Base-by-base conservation (phyloP, 1,140 invertebrate genomes). In the Drosophila pachea region DNA sequence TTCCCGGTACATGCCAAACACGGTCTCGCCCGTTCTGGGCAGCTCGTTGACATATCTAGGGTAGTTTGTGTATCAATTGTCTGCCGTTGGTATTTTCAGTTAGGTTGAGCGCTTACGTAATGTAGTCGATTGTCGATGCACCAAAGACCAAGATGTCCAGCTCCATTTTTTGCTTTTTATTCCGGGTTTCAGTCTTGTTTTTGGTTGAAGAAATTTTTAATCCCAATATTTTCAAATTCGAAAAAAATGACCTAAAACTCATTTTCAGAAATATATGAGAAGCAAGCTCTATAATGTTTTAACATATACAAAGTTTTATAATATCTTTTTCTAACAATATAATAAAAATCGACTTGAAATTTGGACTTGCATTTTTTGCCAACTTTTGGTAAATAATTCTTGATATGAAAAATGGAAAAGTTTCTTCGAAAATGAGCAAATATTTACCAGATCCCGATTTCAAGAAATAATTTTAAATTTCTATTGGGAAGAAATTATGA, bases 21-120 rank as follows among this genome's bases (percentile, higher is more conserved):
- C 76, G 0, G 97, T 98, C 91, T 99, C 97, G 7, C 98, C 98
- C 31, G 94, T 91, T 74, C 92, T 92, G 2, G 98, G 98, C 59
- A 98, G 91, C 71, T 94, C 90, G 54, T 93, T 90, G 1, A 95
- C 93, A 92, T 97, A 98, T 73, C 97, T 99, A 22, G 3, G 5
- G 8, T 97, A 86, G 33, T 11, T 5, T 11, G 4, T 6, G 40
- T 7, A 43, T 14, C 4, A 14, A 16, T 16, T 14, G n/a, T n/a
- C n/a, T 0, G 11, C 11, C 2, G 36, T 0, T 32, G 8, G 0
- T 0, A 55, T 31, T 7, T 5, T 9, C 3, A 14, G 0, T 35
- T 38, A 9, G 2, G 2, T 6, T n/a, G 7, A 0, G 7, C 6
- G 90, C 90, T 91, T 91, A 96, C 95, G 94, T 93, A 49, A 93